phyloP scores from a whole-genome alignment of 2,113 vertebrate species.

The Hipposideros armiger region DNA sequence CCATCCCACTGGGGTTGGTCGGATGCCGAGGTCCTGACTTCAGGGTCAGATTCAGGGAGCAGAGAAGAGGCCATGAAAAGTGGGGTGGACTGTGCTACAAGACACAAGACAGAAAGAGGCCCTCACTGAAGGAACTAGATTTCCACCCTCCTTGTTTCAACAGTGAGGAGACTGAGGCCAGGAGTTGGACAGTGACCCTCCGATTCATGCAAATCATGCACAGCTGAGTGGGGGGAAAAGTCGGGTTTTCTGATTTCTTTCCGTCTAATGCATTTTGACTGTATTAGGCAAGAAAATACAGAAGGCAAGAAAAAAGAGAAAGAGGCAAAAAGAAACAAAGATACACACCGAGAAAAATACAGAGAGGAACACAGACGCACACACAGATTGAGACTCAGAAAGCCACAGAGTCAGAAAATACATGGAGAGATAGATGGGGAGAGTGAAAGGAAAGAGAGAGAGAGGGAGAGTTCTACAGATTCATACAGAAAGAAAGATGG shows the following conservation, averaged over 20 bases:
- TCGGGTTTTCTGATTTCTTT: neutral
- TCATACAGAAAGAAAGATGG: neutral
- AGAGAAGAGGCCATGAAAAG: neutral
- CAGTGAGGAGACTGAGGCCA: constrained; percentile 54
- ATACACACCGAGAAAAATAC: neutral
- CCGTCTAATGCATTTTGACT: neutral
- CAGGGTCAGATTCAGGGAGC: neutral
- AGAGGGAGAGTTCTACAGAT: neutral
- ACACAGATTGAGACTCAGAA: neutral
- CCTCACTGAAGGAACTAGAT: neutral
- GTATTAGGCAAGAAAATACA: no score
- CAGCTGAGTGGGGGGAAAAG: neutral
- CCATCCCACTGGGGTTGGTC: neutral
- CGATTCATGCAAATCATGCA: neutral
- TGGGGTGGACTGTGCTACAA: neutral
- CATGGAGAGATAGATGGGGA: neutral
- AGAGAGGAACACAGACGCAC: neutral
- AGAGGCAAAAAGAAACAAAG: neutral
- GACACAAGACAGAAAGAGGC: neutral
- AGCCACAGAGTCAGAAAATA: neutral
- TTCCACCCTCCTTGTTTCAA: neutral
- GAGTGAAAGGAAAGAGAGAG: no score
- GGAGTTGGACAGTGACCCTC: neutral
- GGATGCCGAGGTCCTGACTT: neutral
- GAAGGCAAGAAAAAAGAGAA: neutral